Evolutionary conservation across 2,888 invertebrate genomes (phyloP).

Genomic region (Crossocerus cetratus): DNA sequence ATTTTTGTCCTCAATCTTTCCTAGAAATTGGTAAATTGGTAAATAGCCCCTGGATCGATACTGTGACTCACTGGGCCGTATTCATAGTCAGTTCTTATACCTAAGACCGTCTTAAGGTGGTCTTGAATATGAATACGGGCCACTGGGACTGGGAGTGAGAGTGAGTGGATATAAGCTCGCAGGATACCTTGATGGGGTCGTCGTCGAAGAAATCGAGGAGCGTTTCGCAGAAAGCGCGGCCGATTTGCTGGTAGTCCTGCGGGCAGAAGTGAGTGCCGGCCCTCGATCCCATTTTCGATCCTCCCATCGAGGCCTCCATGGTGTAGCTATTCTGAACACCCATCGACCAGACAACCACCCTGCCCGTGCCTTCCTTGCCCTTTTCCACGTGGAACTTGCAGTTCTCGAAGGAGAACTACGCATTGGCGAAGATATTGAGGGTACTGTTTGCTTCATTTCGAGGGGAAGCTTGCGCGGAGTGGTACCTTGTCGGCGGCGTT

Average conservation of each 20-base stretch:
- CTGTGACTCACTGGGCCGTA: conserved; percentile 3
- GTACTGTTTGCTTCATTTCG: not conserved
- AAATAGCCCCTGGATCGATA: conserved; percentile 15
- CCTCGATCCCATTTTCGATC: conserved; percentile 89
- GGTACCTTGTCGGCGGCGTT: conserved; percentile 92
- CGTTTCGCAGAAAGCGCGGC: conserved; percentile 94
- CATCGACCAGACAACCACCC: conserved; percentile 97
- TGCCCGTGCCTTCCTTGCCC: conserved; percentile 95
- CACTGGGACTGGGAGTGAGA: not conserved
- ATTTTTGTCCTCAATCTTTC: conserved; percentile 89
- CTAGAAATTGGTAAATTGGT: conserved; percentile 74
- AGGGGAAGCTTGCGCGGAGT: not conserved
- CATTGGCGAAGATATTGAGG: not conserved
- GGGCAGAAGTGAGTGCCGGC: conserved; percentile 91
- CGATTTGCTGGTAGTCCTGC: conserved; percentile 88
- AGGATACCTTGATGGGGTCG: conserved; percentile 86
- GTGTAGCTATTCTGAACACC: conserved; percentile 97
- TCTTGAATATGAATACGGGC: not conserved
- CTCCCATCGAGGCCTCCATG: conserved; percentile 96
- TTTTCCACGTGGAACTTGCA: conserved; percentile 96
- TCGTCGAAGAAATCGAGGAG: conserved; percentile 93
- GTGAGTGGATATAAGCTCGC: not conserved
- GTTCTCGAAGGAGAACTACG: conserved; percentile 93
- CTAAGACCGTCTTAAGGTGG: too few relatives aligned
- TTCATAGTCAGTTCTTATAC: too few relatives aligned